These are phyloP conservation scores for Leptopilina syphax DNA, from an alignment of 2,888 invertebrate genomes.

Conservation along the genomic window DNA sequence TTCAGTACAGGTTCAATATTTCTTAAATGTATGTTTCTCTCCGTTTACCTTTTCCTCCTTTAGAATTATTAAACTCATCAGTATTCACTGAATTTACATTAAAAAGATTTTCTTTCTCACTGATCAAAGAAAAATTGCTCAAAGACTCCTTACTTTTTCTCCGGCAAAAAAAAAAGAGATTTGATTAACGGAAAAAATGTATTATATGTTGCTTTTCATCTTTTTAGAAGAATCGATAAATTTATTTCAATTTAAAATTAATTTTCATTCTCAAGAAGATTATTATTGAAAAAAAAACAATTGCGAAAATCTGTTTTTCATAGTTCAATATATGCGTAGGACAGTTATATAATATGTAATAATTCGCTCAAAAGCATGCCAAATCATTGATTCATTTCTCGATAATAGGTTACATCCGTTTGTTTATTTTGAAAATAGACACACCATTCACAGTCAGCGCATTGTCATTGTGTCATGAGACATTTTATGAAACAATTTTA, in stretches of 20 bases:
- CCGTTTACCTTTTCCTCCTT: too few relatives aligned
- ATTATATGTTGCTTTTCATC: neutral
- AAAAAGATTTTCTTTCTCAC: neutral
- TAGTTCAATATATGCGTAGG: neutral
- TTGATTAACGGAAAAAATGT: conserved; percentile 9
- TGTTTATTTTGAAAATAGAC: conserved; percentile 8
- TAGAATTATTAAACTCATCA: neutral
- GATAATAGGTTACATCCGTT: conserved; percentile 14
- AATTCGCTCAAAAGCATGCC: neutral
- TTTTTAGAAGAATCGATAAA: neutral
- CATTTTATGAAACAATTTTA: conserved; percentile 32
- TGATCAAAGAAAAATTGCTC: conserved; percentile 12
- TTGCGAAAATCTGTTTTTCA: neutral
- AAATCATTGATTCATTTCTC: neutral
- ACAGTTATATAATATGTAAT: neutral
- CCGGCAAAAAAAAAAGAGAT: neutral
- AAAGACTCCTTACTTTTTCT: neutral
- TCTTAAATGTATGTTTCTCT: too few relatives aligned
- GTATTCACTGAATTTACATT: neutral
- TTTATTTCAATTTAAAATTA: conserved; percentile 1
- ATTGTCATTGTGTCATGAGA: conserved; percentile 18
- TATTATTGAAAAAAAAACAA: too few relatives aligned
- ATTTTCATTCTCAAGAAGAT: neutral
- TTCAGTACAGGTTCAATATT: too few relatives aligned
- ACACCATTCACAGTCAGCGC: neutral